These are phyloP conservation scores for Acrobasis suavella DNA, from an alignment of 2,888 invertebrate species.

Conservation along the genomic window DNA sequence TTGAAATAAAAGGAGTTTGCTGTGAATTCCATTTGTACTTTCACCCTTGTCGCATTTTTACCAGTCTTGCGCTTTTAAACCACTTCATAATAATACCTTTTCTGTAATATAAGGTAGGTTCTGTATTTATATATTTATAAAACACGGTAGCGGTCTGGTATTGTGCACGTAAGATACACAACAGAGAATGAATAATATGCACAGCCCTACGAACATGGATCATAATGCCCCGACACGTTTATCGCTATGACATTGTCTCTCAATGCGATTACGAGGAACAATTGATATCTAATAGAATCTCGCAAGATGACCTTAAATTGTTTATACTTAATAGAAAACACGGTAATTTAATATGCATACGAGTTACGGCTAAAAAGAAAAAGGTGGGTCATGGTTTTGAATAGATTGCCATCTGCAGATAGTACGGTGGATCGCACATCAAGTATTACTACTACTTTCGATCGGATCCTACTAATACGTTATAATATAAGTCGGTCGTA, in stretches of 20 bases:
- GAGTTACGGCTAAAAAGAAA: constrained; percentile 1
- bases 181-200: neutral
- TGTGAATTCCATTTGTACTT: no score
- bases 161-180: neutral
- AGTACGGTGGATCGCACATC: neutral
- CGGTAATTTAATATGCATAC: constrained; percentile 10
- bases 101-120: no score
- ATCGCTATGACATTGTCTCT: constrained; percentile 59
- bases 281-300: constrained; percentile 39
- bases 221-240: constrained; percentile 37
- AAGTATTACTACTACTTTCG: neutral
- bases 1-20: no score
- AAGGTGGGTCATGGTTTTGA: constrained; percentile 11
- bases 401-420: constrained; percentile 10
- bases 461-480: neutral
- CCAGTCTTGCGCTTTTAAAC: no score
- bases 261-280: constrained; percentile 29
- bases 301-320: constrained; percentile 15
- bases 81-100: no score
- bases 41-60: no score
- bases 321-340: constrained; percentile 10
- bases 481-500: no score
- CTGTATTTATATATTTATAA: no score
- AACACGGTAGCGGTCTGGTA: no score
- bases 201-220: constrained; percentile 5